phyloP scores from a whole-genome alignment of 2,797 vertebrate species.

The Darevskia nairensis region DNA sequence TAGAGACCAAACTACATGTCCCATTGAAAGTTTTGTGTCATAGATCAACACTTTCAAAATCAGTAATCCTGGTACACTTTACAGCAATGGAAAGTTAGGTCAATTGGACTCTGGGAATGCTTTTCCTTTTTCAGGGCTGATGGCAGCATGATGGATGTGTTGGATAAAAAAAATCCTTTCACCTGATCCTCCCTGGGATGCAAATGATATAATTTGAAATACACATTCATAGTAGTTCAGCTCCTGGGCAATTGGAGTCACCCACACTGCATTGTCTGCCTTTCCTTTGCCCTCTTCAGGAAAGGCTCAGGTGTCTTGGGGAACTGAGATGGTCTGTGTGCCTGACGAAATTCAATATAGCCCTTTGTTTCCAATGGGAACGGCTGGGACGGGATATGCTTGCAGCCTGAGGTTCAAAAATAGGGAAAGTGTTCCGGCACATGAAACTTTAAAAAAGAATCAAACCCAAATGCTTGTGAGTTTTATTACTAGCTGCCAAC shows the following conservation, averaged over 20 bases:
- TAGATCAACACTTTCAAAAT: neutral
- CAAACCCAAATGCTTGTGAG: neutral
- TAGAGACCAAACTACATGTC: neutral
- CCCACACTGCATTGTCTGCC: neutral
- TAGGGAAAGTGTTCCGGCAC: neutral
- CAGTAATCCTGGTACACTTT: neutral
- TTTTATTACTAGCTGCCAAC: conserved; percentile 26
- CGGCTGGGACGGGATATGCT: neutral
- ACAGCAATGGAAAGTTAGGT: neutral
- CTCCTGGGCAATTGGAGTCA: neutral
- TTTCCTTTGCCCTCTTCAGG: neutral
- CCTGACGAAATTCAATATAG: neutral
- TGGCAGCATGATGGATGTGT: too few species aligned
- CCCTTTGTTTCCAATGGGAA: neutral
- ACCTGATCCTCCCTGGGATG: neutral
- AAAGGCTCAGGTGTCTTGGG: neutral
- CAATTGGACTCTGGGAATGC: neutral
- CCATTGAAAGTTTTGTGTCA: neutral
- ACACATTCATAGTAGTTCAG: neutral
- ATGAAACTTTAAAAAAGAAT: neutral
- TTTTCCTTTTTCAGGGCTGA: neutral
- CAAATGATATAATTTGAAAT: neutral
- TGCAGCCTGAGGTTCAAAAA: neutral
- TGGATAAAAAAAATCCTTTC: neutral
- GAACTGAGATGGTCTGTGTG: neutral